A percentile compares a stretch with the other conserved stretches of the same genome.
Conservation (phyloP, 2,888 invertebrate genomes). For the Hoplodrina blanda region DNA sequence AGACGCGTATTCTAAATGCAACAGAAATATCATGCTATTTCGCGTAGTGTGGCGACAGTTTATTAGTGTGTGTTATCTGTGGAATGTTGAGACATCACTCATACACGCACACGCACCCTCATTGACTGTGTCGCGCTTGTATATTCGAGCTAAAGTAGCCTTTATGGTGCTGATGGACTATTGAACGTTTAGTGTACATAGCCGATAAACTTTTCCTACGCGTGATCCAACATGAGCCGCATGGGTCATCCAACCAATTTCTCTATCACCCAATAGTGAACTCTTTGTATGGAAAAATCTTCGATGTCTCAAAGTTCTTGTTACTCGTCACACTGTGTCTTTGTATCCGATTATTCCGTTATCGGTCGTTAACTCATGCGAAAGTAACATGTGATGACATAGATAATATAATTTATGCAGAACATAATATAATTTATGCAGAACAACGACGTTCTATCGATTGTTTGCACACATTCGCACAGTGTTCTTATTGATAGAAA, state of each 20-base stretch:
- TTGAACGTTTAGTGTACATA: too few relatives aligned
- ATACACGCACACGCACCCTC: too few relatives aligned
- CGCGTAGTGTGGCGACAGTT: too few relatives aligned
- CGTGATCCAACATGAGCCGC: constrained; percentile 19
- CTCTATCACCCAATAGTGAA: constrained; percentile 11
- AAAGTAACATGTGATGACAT: constrained; percentile 51
- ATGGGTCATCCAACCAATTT: constrained; percentile 32
- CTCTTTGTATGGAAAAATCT: constrained; percentile 36
- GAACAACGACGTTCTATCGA: constrained; percentile 38
- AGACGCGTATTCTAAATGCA: too few relatives aligned
- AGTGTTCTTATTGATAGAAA: constrained; percentile 24
- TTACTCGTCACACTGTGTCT: constrained; percentile 18
- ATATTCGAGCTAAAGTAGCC: too few relatives aligned
- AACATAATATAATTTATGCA: constrained; percentile 41
- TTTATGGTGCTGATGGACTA: too few relatives aligned
- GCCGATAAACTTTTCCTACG: constrained; percentile 37
- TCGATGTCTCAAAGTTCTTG: constrained; percentile 4
- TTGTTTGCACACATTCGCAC: constrained; percentile 38
- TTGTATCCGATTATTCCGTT: constrained; percentile 49
- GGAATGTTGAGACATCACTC: too few relatives aligned
- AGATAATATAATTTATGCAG: constrained; percentile 37
- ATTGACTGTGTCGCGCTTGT: too few relatives aligned
- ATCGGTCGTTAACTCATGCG: constrained; percentile 60
- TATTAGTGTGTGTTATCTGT: too few relatives aligned
- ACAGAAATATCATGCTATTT: too few relatives aligned